Conservation (phyloP, 2,113 vertebrate species). For the Ceyx margarethae region DNA sequence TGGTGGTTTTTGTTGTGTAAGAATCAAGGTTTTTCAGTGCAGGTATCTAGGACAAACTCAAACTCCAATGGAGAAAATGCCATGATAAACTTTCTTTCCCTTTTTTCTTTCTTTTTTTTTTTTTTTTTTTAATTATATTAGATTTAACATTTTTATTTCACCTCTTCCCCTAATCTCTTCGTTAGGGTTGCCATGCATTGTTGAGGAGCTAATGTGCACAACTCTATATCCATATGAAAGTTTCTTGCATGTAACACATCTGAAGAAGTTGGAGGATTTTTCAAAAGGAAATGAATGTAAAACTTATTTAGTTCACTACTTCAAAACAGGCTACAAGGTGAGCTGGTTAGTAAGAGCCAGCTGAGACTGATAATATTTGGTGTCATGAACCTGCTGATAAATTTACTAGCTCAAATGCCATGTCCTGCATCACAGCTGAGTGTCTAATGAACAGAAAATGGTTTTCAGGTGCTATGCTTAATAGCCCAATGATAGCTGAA, state of each 20-base stretch:
- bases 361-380: background rate
- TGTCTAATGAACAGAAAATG: constrained; percentile 30
- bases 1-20: background rate
- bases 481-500: background rate
- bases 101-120: background rate
- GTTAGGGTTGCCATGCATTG: background rate
- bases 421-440: constrained; percentile 1
- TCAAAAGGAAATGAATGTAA: background rate
- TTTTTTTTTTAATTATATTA: background rate
- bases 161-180: background rate
- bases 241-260: background rate
- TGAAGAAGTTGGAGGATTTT: background rate
- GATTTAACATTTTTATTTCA: background rate
- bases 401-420: background rate
- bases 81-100: background rate
- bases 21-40: background rate
- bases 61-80: background rate
- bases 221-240: background rate
- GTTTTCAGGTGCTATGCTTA: constrained; percentile 17
- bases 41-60: background rate
- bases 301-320: background rate
- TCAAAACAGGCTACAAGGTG: background rate
- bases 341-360: background rate
- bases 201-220: background rate
- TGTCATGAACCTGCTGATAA: background rate